Base-by-base conservation (phyloP, 2,888 invertebrate species). In the Rhagonycha fulva region DNA sequence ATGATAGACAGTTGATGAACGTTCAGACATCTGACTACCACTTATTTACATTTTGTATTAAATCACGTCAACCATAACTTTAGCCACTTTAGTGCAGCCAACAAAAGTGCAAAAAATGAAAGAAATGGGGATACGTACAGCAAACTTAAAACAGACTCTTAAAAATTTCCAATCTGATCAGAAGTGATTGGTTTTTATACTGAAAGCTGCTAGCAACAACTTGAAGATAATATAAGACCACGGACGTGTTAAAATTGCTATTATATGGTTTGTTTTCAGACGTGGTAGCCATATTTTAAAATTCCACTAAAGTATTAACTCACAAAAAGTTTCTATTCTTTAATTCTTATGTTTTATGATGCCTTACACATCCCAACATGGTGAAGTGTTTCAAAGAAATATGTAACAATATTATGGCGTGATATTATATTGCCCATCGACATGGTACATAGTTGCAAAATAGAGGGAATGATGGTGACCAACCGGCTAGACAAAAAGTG, bases 1-100 rank as follows among this genome's bases (percentile, higher is more conserved):
- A 82, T 84, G 85, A 86, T 85, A 84, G 86, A 86, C 85, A 85
- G 85, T 85, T 85, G 85, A 86, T 82, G 85, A 85, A 85, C 86
- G 85, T 82, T 82, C 84, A 85, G 85, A 86, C 85, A 85, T 86
- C 83, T 84, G 83, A 84, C 83, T 83, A 84, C 85, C 83, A 79
- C 82, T 70, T 72, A 72, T 77, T 77, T 75, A 77, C 71, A 72
- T 74, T 77, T 75, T 67, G 62, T 28, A 77, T 71, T 66, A 75
- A 72, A 70, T 68, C 68, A 75, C 75, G 75, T 73, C 77, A 14
- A 32, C 73, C 75, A 24, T 63, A 68, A 62, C 60, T 66, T 30
- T 19, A 26, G 63, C 66, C 24, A 71, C 47, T 47, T 47, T 47
- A 47, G 47, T 47, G n/a, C 47, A n/a, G 47, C n/a, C 47, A 47